A percentile compares a stretch with the other conserved stretches of the same genome.
Evolutionary conservation across 2,113 vertebrate species (phyloP).

Genomic region (Mellivora capensis): DNA sequence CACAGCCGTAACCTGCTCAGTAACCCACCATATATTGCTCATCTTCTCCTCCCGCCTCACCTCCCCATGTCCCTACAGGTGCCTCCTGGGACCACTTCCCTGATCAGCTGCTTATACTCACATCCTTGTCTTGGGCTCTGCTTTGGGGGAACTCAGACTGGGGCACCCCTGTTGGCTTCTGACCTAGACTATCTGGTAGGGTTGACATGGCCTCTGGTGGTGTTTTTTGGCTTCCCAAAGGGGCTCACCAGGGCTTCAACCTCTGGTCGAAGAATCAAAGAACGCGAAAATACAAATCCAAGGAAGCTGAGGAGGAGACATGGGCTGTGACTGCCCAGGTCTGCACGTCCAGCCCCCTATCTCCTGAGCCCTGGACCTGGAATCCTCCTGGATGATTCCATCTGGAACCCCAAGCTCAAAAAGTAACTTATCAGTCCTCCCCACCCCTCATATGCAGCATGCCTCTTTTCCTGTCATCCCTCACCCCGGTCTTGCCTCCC

Average conservation of each 20-base stretch:
- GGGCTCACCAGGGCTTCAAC: not conserved
- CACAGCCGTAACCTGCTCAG: not conserved
- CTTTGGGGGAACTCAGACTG: not conserved
- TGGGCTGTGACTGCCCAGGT: accelerated
- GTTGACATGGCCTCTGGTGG: not conserved
- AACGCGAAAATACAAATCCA: not conserved
- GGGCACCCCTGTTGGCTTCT: not conserved
- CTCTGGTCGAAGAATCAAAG: not conserved
- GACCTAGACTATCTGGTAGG: not conserved
- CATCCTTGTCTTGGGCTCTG: not conserved
- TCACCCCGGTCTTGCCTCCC: not conserved
- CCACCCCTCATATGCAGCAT: accelerated
- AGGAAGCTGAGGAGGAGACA: not conserved
- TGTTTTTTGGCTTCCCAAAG: not conserved
- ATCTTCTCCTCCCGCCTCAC: not conserved
- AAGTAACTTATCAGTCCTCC: not conserved
- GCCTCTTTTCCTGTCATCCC: not conserved
- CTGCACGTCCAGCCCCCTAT: not conserved
- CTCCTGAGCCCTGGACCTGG: not conserved
- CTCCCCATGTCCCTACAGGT: accelerated
- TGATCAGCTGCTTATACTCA: not conserved
- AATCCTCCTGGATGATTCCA: not conserved
- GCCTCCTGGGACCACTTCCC: not conserved
- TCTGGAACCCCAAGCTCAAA: not conserved
- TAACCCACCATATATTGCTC: accelerated